Conservation (phyloP, 2,888 invertebrate genomes). For the Axea sp. region DNA sequence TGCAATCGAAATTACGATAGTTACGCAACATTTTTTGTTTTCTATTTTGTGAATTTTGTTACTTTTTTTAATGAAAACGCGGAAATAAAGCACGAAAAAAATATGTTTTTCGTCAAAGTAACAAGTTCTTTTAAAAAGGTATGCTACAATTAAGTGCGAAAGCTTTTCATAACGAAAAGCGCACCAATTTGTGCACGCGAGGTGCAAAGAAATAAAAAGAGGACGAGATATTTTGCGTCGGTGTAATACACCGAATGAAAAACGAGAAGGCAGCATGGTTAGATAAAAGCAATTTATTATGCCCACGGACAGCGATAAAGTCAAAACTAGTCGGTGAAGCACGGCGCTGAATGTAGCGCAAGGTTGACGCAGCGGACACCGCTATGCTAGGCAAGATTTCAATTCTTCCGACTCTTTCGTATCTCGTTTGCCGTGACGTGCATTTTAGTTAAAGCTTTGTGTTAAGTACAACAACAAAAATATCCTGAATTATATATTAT, state of each 20-base stretch:
- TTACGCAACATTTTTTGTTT: no score
- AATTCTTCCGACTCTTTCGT: slow-evolving; percentile 28
- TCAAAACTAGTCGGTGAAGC: slow-evolving; percentile 59
- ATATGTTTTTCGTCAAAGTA: not conserved
- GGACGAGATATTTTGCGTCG: slow-evolving; percentile 24
- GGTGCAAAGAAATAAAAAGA: slow-evolving; percentile 8
- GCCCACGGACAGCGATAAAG: slow-evolving; percentile 66
- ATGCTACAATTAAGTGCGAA: slow-evolving; percentile 23
- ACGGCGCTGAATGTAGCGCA: slow-evolving; percentile 51
- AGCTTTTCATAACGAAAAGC: slow-evolving; percentile 22
- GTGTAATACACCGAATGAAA: slow-evolving; percentile 56
- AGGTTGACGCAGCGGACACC: slow-evolving; percentile 51
- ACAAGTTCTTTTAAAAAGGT: slow-evolving; percentile 1
- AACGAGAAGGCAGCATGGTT: slow-evolving; percentile 62
- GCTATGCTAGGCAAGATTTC: slow-evolving; percentile 44
- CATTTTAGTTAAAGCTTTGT: no score
- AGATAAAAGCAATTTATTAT: slow-evolving; percentile 69
- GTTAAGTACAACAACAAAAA: no score
- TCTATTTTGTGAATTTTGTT: no score
- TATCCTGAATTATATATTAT: no score
- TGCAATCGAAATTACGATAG: no score
- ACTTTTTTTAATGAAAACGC: no score
- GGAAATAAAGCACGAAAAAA: not conserved
- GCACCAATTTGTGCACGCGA: slow-evolving; percentile 21
- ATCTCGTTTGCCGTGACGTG: slow-evolving; percentile 25